These are phyloP conservation scores for Enteromius fasciolatus DNA, from an alignment of 2,797 vertebrate genomes.

Conservation along the genomic window DNA sequence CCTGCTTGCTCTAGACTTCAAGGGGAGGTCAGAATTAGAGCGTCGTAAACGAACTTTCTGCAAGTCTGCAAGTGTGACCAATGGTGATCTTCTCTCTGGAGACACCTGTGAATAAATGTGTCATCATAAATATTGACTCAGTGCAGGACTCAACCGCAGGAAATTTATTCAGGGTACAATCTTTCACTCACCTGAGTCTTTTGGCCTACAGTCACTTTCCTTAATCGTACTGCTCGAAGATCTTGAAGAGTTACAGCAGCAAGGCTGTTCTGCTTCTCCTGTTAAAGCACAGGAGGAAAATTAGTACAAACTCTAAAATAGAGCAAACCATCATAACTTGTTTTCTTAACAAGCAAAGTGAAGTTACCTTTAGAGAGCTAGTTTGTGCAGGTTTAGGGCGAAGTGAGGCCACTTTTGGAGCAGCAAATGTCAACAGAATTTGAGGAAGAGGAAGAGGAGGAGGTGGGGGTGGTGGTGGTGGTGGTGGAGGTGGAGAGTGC, in stretches of 20 bases:
- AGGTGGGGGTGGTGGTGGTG: constrained; percentile 49
- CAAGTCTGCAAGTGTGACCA: constrained; percentile 80
- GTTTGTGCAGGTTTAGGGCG: constrained; percentile 59
- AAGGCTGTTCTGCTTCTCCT: constrained; percentile 67
- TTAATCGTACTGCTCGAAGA: constrained; percentile 81
- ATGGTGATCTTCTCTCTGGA: constrained; percentile 63
- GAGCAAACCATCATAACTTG: neutral
- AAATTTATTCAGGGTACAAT: neutral
- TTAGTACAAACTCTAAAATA: neutral
- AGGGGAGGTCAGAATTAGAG: constrained; percentile 64
- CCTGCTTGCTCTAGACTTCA: constrained; percentile 58
- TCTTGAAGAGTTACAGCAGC: constrained; percentile 80
- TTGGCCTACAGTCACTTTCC: constrained; percentile 66
- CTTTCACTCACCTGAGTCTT: constrained; percentile 34
- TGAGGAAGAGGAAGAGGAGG: constrained; percentile 50
- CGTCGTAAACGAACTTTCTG: constrained; percentile 74
- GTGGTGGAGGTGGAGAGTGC: constrained; percentile 43
- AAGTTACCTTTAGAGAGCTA: constrained; percentile 70
- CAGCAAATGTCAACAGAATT: constrained; percentile 19
- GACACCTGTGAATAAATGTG: constrained; percentile 47
- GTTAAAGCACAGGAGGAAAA: neutral
- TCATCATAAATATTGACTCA: neutral
- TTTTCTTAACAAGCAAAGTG: neutral
- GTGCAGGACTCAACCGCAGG: neutral
- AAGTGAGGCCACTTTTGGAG: constrained; percentile 63